These are phyloP conservation scores for Scatophagus argus DNA, from an alignment of 2,113 vertebrate genomes.

Conservation along the genomic window DNA sequence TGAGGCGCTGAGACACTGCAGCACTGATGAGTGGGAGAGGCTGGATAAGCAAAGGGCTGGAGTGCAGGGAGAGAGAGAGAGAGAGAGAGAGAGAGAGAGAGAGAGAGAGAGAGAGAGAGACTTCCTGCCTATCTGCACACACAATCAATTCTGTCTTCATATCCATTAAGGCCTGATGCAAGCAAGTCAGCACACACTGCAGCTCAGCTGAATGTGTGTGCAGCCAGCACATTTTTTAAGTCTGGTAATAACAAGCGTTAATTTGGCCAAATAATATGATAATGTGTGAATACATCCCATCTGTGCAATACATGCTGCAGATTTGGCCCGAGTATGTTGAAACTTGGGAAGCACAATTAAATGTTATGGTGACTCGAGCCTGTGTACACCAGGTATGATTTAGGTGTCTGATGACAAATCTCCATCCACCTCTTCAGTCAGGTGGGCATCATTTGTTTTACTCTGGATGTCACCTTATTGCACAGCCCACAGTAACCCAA, in stretches of 20 bases:
- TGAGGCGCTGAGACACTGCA: conserved; percentile 65
- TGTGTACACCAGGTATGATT: neutral
- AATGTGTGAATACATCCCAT: neutral
- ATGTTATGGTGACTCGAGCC: too few relatives aligned
- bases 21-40: conserved; percentile 66
- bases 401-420: neutral
- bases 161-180: conserved; percentile 49
- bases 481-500: too few relatives aligned
- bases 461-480: too few relatives aligned
- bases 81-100: conserved; percentile 20
- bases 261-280: neutral
- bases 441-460: neutral
- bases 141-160: conserved; percentile 53
- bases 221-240: conserved; percentile 6
- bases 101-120: conserved; percentile 36
- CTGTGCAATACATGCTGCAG: neutral
- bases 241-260: neutral
- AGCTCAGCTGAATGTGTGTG: neutral
- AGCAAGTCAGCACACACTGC: conserved; percentile 8
- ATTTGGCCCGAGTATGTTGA: too few relatives aligned
- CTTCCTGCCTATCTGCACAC: conserved; percentile 58
- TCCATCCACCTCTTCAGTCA: neutral
- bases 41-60: conserved; percentile 30
- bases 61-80: conserved; percentile 28
- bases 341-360: neutral